Percentiles rank a stretch among this genome's conserved stretches.
Evolutionary conservation across 2,888 invertebrate genomes (phyloP).

Genomic region (Drosophila acutilabella): DNA sequence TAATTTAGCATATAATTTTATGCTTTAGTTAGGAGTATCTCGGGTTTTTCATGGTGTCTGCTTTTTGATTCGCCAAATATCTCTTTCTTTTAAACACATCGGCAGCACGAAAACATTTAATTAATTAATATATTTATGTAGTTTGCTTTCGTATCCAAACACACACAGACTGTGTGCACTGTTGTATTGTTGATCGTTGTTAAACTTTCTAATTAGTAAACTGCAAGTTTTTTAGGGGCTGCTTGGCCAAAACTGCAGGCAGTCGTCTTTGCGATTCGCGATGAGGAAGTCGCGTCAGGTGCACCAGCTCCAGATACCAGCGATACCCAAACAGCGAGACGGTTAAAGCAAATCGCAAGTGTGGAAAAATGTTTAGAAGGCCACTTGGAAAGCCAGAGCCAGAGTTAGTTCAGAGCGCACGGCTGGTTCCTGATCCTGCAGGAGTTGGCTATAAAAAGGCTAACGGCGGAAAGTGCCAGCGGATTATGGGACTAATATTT

Average conservation of each 20-base stretch:
- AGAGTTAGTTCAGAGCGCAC: constrained; percentile 45
- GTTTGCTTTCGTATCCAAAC: constrained; percentile 61
- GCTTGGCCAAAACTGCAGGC: constrained; percentile 59
- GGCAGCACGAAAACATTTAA: constrained; percentile 70
- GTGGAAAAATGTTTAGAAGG: constrained; percentile 72
- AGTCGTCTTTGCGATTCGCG: constrained; percentile 80
- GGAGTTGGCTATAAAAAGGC: constrained; percentile 41
- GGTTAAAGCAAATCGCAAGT: constrained; percentile 38
- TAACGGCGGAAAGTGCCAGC: constrained; percentile 47
- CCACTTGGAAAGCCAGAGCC: constrained; percentile 45
- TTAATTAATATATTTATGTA: constrained; percentile 71
- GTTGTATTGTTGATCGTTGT: constrained; percentile 21
- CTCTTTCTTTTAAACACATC: constrained; percentile 63
- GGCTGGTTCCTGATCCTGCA: constrained; percentile 55
- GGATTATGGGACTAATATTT: constrained; percentile 80
- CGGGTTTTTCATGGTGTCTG: constrained; percentile 70
- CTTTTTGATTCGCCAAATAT: constrained; percentile 51
- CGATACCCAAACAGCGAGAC: constrained; percentile 49
- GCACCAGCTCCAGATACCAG: constrained; percentile 53
- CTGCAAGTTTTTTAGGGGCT: constrained; percentile 67
- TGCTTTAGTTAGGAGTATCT: constrained; percentile 43
- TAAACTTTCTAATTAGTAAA: constrained; percentile 75
- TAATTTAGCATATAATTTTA: constrained; percentile 24
- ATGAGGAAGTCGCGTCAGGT: constrained; percentile 82
- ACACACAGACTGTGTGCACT: constrained; percentile 20